These are phyloP conservation scores for Stenchaetothrips biformis DNA, from an alignment of 2,888 invertebrate species.

Conservation along the genomic window DNA sequence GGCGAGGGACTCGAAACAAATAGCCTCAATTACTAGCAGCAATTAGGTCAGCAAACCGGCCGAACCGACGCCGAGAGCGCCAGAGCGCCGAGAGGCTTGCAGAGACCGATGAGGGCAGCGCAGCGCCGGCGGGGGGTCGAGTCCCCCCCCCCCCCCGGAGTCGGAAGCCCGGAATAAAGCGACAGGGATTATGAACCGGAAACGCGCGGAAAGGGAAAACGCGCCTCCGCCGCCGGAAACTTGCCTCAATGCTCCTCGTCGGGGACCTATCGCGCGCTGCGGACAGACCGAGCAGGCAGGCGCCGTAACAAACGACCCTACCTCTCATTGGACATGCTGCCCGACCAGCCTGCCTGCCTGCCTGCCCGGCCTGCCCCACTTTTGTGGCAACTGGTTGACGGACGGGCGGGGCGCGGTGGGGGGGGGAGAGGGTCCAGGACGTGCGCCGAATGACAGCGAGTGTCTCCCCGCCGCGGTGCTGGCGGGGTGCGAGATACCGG, in stretches of 20 bases:
- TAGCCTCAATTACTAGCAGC: slow-evolving; percentile 14
- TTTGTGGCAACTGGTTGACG: too few relatives aligned
- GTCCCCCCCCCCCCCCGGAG: slow-evolving; percentile 29
- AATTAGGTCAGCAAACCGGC: background rate
- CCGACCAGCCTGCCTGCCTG: too few relatives aligned
- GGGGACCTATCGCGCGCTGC: background rate
- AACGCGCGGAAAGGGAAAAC: slow-evolving; percentile 38
- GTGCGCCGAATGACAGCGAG: too few relatives aligned
- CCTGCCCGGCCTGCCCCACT: too few relatives aligned
- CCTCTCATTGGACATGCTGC: too few relatives aligned
- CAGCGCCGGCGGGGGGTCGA: background rate
- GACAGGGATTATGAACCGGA: slow-evolving; percentile 29
- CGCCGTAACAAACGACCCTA: too few relatives aligned
- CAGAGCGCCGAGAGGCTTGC: background rate
- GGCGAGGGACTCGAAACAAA: slow-evolving; percentile 5
- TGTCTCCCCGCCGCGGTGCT: too few relatives aligned
- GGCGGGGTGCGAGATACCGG: too few relatives aligned
- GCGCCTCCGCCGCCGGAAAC: slow-evolving; percentile 25
- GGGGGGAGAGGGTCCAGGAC: too few relatives aligned
- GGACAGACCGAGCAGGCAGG: too few relatives aligned
- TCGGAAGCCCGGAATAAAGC: slow-evolving; percentile 38
- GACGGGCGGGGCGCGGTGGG: too few relatives aligned
- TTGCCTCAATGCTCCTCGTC: background rate
- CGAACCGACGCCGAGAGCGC: background rate
- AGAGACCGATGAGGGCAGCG: background rate